Base-by-base conservation (phyloP, 30 jellyfish, hydroid and myxozoan genomes). In the Calvadosia cruxmelitensis region DNA sequence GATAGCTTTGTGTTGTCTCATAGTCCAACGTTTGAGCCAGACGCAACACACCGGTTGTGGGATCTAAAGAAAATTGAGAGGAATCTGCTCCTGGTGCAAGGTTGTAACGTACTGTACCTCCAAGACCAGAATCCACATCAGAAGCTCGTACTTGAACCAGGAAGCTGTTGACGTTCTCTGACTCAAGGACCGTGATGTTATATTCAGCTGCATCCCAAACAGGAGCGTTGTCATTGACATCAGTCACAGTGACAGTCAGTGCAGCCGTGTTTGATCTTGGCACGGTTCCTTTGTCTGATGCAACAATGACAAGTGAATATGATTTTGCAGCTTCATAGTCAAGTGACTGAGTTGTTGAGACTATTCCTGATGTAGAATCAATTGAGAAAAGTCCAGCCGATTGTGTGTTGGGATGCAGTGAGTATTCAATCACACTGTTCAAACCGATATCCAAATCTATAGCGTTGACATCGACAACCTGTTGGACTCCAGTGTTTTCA, bases 181-280 rank as follows among this genome's bases (percentile, higher is more conserved):
- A 71, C 65, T 87, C 96, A 3, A 76, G 33, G 1, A 87, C 66
- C 7, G 93, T 74, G 33, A 88, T 33, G 69, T 88, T 76, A 69
- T 75, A 65, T 64, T 31, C 13, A 1, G 77, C 30, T 0, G 50
- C 26, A 23, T 42, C 73, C 62, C 74, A 88, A 49, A 52, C 65
- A 15, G 97, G 97, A 20, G 34, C 29, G 73, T 88, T 88, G 72
- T 88, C 97, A 30, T 88, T 88, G 61, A 80, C 66, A 49, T 88
- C 87, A 23, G 50, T 30, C 1, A 87, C 84, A 30, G 63, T 80
- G 64, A 86, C 73, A 51, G 3, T 24, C 20, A 87, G 93, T 0
- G 70, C 67, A 52, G 94, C 94, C 50, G 83, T 42, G 57, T 42
- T 42, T 42, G 10, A 20, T 5, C 57, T 10, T 42, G 57, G 57